Conservation (phyloP, 2,797 vertebrate genomes). For the Crypturellus tataupa region DNA sequence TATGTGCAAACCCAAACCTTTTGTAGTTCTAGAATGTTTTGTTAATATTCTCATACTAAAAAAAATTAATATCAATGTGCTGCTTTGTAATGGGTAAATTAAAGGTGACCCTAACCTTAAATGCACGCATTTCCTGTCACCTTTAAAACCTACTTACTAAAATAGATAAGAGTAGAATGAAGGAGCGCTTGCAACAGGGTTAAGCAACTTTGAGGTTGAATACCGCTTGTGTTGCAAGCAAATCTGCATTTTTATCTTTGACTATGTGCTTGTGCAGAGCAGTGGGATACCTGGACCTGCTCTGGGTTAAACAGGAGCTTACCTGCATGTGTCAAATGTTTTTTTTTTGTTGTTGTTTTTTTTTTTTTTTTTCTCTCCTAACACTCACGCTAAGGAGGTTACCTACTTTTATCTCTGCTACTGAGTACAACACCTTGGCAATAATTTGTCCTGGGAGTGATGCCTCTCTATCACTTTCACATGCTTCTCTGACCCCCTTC, state of each 20-base stretch:
- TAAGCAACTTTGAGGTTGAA: neutral
- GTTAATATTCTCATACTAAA: fast-evolving
- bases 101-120: neutral
- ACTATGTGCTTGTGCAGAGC: fast-evolving
- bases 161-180: neutral
- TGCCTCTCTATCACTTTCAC: neutral
- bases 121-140: neutral
- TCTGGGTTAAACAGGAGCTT: neutral
- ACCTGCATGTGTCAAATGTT: neutral
- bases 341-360: neutral
- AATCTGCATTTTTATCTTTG: neutral
- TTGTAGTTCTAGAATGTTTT: neutral
- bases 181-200: neutral
- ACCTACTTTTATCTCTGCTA: neutral
- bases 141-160: neutral
- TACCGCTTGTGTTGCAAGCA: neutral
- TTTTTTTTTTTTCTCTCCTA: neutral
- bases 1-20: neutral
- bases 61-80: neutral
- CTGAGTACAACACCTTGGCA: neutral
- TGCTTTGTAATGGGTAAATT: neutral
- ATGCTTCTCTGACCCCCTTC: neutral
- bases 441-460: neutral
- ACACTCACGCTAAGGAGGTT: fast-evolving
- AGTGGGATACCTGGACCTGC: neutral